Percentiles rank a stretch among this genome's conserved stretches.
Evolutionary conservation across 2,797 vertebrate species (phyloP).

Genomic region (Trachurus trachurus): DNA sequence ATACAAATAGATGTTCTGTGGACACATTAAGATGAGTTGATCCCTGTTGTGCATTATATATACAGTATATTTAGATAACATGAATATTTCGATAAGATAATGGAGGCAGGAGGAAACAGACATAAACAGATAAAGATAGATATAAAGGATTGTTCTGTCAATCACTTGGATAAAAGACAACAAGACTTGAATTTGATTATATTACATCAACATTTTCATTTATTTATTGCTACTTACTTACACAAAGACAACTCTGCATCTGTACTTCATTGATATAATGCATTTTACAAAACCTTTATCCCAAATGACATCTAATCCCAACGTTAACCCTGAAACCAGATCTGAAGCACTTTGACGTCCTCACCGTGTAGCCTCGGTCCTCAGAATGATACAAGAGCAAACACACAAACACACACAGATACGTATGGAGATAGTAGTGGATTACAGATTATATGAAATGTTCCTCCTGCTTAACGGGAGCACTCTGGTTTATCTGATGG

Average conservation of each 20-base stretch:
- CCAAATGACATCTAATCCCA: background rate
- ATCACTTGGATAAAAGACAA: slow-evolving; percentile 21
- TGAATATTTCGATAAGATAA: slow-evolving; percentile 16
- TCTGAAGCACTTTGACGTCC: background rate
- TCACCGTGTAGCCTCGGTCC: background rate
- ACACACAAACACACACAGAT: background rate
- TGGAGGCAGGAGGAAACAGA: background rate
- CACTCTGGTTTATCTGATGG: slow-evolving; percentile 14
- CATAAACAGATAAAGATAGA: slow-evolving; percentile 2
- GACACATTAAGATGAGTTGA: background rate
- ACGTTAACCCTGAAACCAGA: background rate
- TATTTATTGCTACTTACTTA: background rate
- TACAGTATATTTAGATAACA: background rate
- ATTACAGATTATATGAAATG: slow-evolving; percentile 46
- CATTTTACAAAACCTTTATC: background rate
- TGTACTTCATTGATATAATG: background rate
- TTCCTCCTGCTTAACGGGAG: slow-evolving; percentile 15
- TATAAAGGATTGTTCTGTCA: slow-evolving; percentile 21
- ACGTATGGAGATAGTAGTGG: slow-evolving; percentile 16
- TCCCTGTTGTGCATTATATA: background rate
- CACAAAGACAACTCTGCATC: background rate
- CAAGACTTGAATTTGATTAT: background rate
- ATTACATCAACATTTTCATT: slow-evolving; percentile 10
- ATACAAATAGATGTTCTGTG: background rate
- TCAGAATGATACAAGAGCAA: too few species aligned